Percentiles rank a stretch among this genome's conserved stretches.
phyloP scores from a whole-genome alignment of 2,113 vertebrate genomes.

The Anarrhichthys ocellatus region DNA sequence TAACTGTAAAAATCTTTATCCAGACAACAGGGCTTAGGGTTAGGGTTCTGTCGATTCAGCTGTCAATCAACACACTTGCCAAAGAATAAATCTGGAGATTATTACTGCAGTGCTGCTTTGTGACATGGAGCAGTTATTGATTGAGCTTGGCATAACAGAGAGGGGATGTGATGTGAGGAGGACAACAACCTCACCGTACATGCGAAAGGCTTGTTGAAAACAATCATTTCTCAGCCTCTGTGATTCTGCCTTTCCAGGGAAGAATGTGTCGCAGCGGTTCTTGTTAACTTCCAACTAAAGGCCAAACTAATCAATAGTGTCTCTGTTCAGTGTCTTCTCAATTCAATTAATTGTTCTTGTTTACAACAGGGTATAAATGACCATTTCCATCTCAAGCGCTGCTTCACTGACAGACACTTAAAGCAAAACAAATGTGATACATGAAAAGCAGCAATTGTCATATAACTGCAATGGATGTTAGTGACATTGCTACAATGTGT shows the following conservation, averaged over 20 bases:
- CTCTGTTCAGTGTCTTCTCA: slow-evolving; percentile 25
- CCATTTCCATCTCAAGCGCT: background rate
- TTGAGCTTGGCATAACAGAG: background rate
- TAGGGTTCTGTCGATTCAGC: background rate
- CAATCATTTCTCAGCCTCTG: slow-evolving; percentile 47
- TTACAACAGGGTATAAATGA: slow-evolving; percentile 21
- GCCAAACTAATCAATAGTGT: slow-evolving; percentile 49
- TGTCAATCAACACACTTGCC: background rate
- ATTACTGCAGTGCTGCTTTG: background rate
- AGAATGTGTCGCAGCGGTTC: slow-evolving; percentile 25
- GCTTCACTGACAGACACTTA: background rate
- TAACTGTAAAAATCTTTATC: background rate
- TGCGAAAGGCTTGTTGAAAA: slow-evolving; percentile 31
- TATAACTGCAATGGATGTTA: background rate
- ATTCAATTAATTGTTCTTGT: slow-evolving; percentile 38
- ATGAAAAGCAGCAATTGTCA: background rate
- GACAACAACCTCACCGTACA: slow-evolving; percentile 1
- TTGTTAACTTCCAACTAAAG: slow-evolving; percentile 47
- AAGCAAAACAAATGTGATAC: background rate
- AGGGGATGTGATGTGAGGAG: background rate
- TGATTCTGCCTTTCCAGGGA: slow-evolving; percentile 35
- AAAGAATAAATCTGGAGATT: background rate
- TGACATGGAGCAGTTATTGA: slow-evolving; percentile 23
- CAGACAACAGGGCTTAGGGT: background rate
- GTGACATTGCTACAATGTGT: background rate